Percentiles rank a stretch among this genome's conserved stretches.
phyloP scores from a whole-genome alignment of 2,113 vertebrate genomes.

The human (Homo sapiens) region DNA sequence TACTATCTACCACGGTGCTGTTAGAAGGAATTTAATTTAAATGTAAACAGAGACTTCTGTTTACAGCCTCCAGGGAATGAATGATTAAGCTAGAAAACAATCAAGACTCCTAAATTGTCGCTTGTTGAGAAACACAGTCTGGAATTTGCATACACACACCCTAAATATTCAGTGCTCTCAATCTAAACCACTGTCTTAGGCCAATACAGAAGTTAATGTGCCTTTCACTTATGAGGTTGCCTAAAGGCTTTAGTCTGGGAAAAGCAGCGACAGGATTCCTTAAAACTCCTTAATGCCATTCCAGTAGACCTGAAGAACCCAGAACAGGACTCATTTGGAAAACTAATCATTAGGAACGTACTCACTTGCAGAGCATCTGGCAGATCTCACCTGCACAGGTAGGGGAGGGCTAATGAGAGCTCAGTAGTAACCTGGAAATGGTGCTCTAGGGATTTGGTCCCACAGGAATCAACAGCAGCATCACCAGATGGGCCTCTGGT shows the following conservation, averaged over 20 bases:
- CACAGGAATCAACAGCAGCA: neutral
- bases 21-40: constrained; percentile 7
- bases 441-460: neutral
- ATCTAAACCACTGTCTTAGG: neutral
- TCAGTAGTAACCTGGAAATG: neutral
- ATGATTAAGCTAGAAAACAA: neutral
- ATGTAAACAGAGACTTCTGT: neutral
- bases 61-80: neutral
- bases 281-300: too few species aligned
- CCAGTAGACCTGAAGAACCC: neutral
- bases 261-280: neutral
- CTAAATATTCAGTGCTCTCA: neutral
- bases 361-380: neutral
- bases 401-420: neutral
- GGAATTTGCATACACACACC: neutral
- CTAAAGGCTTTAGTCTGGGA: neutral
- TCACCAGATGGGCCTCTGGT: neutral
- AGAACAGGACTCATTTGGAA: neutral
- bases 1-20: neutral
- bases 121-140: too few species aligned
- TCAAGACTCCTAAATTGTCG: neutral
- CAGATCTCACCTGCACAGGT: neutral
- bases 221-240: neutral
- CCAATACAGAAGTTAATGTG: too few species aligned
- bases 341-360: neutral